Evolutionary conservation across 2,797 vertebrate genomes (phyloP).

Genomic region (Coendou prehensilis): DNA sequence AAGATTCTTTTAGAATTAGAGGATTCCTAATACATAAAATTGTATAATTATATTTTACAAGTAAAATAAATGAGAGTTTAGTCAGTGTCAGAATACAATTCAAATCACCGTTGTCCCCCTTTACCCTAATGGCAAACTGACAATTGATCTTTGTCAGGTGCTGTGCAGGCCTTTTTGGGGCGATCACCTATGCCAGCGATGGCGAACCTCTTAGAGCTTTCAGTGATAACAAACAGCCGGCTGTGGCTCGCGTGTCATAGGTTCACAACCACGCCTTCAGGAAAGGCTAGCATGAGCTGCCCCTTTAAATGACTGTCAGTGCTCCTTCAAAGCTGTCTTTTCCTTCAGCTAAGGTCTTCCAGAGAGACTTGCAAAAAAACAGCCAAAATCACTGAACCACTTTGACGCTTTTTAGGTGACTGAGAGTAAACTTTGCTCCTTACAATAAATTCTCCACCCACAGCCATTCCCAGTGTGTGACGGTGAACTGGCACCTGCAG

Average conservation of each 20-base stretch:
- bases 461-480: not conserved
- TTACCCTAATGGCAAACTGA: not conserved
- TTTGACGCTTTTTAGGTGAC: not conserved
- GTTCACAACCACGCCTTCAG: not conserved
- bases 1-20: not conserved
- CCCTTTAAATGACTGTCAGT: not conserved
- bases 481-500: not conserved
- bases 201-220: not conserved
- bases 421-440: not conserved
- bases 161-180: not conserved
- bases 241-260: not conserved
- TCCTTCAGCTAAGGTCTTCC: not conserved
- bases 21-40: not conserved
- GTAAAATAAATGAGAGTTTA: not conserved
- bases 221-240: not conserved
- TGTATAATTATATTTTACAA: not conserved
- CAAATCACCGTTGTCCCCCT: not conserved
- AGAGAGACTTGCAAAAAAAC: not conserved
- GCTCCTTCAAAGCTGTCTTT: not conserved
- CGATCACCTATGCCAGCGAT: not conserved
- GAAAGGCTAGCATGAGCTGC: not conserved
- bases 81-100: constrained; percentile 25
- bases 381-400: not conserved
- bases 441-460: not conserved
- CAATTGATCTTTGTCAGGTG: not conserved